These are phyloP conservation scores for Napeogenes inachia DNA, from an alignment of 2,888 invertebrate species.

Conservation along the genomic window DNA sequence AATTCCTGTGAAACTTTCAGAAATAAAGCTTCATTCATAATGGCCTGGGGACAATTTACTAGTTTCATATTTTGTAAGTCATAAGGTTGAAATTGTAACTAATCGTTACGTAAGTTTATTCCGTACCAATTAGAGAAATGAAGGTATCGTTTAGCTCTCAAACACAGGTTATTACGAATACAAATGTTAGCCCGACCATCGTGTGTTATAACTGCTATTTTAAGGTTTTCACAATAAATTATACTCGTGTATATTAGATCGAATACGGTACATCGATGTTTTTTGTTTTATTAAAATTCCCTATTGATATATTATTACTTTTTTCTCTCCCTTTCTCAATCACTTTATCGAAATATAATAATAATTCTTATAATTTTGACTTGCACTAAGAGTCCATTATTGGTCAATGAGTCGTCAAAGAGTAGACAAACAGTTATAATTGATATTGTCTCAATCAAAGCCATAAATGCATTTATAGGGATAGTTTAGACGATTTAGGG, in stretches of 20 bases:
- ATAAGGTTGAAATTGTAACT: background rate
- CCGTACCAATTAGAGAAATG: constrained; percentile 25
- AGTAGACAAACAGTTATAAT: too few species aligned
- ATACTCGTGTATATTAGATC: background rate
- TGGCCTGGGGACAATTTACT: background rate
- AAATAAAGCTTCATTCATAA: background rate
- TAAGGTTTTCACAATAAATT: constrained; percentile 10
- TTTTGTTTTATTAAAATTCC: too few species aligned
- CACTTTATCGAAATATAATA: too few species aligned
- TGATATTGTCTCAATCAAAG: too few species aligned
- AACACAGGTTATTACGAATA: constrained; percentile 20
- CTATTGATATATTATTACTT: too few species aligned
- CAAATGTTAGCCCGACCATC: constrained; percentile 18
- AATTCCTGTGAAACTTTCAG: background rate
- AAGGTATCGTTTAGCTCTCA: constrained; percentile 22
- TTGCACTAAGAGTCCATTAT: too few species aligned
- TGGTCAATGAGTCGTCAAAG: too few species aligned
- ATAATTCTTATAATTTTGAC: too few species aligned
- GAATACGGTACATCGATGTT: background rate
- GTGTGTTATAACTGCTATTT: constrained; percentile 21
- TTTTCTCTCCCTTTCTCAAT: too few species aligned
- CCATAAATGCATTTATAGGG: too few species aligned
- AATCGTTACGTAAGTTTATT: constrained; percentile 6
- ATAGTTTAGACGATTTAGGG: too few species aligned
- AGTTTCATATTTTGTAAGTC: background rate